These are phyloP conservation scores for Hipposideros armiger DNA, from an alignment of 2,113 vertebrate genomes.

Conservation along the genomic window DNA sequence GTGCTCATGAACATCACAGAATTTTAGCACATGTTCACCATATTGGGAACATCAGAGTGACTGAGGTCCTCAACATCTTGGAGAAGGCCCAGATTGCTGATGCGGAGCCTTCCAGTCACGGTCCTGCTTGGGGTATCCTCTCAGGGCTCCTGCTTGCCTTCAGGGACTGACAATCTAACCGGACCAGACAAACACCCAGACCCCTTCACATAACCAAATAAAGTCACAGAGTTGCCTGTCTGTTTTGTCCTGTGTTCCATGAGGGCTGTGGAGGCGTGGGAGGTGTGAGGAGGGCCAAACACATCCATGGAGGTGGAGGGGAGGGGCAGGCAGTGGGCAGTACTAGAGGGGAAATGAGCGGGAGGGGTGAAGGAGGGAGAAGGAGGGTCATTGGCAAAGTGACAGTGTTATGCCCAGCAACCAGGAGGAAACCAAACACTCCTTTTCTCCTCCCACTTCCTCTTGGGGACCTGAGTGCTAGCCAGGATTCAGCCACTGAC, in stretches of 20 bases:
- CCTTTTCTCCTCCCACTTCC: not conserved
- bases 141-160: conserved; percentile 51
- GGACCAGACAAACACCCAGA: not conserved
- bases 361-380: too few relatives aligned
- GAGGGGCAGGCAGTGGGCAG: not conserved
- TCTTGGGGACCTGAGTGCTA: not conserved
- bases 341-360: not conserved
- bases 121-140: conserved; percentile 1
- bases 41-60: conserved; percentile 76
- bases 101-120: not conserved
- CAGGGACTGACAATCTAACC: not conserved
- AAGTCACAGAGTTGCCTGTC: conserved; percentile 40
- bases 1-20: not conserved
- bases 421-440: not conserved
- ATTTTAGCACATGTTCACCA: conserved; percentile 53
- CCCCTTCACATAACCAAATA: conserved; percentile 57
- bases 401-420: not conserved
- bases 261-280: not conserved
- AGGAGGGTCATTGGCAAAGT: not conserved
- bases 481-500: not conserved
- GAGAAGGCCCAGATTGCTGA: conserved; percentile 34
- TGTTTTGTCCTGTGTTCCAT: conserved; percentile 24
- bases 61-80: conserved; percentile 63
- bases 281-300: not conserved
- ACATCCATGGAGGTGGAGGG: not conserved